Conservation (phyloP, 2,113 vertebrate species). For the Halcyon malimbica region DNA sequence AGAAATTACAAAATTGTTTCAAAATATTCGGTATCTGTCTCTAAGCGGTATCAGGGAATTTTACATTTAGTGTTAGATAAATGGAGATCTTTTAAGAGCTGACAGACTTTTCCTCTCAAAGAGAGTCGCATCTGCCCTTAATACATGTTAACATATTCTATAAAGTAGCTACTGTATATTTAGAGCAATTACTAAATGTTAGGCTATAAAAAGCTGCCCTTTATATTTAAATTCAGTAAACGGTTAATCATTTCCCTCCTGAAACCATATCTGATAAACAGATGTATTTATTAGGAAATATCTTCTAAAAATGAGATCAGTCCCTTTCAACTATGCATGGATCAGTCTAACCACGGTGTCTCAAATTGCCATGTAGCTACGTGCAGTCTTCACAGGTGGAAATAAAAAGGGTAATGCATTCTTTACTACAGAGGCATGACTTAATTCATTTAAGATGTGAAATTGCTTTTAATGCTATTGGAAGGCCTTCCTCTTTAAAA, state of each 20-base stretch:
- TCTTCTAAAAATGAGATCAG: neutral
- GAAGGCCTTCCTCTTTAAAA: neutral
- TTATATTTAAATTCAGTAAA: neutral
- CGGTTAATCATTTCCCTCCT: neutral
- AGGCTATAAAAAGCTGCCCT: neutral
- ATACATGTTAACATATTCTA: neutral
- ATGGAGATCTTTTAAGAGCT: neutral
- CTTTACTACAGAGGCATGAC: slow-evolving; percentile 2
- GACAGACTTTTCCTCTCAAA: neutral
- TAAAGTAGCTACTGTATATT: neutral
- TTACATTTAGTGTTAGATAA: neutral
- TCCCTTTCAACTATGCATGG: neutral
- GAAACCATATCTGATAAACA: neutral
- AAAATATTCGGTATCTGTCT: neutral
- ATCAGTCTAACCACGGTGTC: neutral
- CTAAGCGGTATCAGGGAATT: neutral
- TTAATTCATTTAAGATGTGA: slow-evolving; percentile 16
- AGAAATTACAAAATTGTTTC: neutral
- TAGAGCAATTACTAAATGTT: neutral
- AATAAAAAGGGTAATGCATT: neutral
- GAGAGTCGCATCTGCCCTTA: neutral
- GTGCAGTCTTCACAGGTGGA: neutral
- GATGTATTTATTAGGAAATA: slow-evolving; percentile 1
- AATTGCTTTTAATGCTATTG: neutral
- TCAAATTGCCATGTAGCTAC: neutral